Percentiles rank a stretch among this genome's conserved stretches.
These are phyloP conservation scores for Campoletis sonorensis DNA, from an alignment of 1,140 invertebrate species.

Conservation along the genomic window DNA sequence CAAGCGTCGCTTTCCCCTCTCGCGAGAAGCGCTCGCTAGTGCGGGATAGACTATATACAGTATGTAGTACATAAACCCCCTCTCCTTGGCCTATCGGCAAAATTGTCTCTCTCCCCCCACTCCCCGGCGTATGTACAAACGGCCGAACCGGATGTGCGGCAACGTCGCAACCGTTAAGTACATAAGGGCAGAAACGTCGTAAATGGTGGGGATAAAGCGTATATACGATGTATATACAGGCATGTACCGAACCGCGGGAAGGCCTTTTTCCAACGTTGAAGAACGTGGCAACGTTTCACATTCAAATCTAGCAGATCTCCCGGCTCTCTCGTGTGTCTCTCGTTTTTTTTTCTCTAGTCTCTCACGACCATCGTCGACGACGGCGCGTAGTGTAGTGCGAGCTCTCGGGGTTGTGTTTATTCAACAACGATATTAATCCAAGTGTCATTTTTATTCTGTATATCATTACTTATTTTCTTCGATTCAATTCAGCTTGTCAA, in stretches of 20 bases:
- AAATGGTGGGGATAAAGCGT: slow-evolving; percentile 33
- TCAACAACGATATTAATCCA: not conserved
- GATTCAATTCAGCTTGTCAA: no score
- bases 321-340: slow-evolving; percentile 21
- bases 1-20: slow-evolving; percentile 38
- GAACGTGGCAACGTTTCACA: slow-evolving; percentile 73
- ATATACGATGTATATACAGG: slow-evolving; percentile 24
- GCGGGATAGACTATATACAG: not conserved
- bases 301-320: slow-evolving; percentile 67
- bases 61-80: slow-evolving; percentile 31
- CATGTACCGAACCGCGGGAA: slow-evolving; percentile 25
- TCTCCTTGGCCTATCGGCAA: slow-evolving; percentile 50
- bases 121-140: slow-evolving; percentile 18
- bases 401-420: not conserved
- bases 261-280: slow-evolving; percentile 49
- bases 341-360: slow-evolving; percentile 15
- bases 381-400: not conserved
- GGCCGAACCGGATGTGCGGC: slow-evolving; percentile 69
- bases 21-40: slow-evolving; percentile 26
- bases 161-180: slow-evolving; percentile 75
- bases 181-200: slow-evolving; percentile 57
- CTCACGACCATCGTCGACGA: slow-evolving; percentile 19
- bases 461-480: no score
- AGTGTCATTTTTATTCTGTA: no score
- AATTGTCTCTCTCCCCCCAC: slow-evolving; percentile 53